Percentiles rank a stretch among this genome's conserved stretches.
These are phyloP conservation scores for Podilymbus podiceps DNA, from an alignment of 2,113 vertebrate species.

Conservation along the genomic window DNA sequence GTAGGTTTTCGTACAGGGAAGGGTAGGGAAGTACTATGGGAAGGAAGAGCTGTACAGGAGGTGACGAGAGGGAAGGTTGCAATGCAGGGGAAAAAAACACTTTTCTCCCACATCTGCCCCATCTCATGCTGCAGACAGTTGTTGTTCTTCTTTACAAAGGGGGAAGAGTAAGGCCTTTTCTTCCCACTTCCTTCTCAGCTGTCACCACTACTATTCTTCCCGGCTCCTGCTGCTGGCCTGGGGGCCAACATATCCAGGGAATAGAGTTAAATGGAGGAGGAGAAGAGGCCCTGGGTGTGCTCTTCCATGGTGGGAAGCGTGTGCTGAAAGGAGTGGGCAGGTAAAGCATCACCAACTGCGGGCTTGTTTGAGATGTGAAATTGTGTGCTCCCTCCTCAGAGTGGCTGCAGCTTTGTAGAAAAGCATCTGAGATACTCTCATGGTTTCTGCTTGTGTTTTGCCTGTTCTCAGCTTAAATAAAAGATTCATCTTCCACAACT, in stretches of 20 bases:
- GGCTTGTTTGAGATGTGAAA: background rate
- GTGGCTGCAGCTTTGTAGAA: background rate
- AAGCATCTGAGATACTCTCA: background rate
- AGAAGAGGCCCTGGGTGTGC: background rate
- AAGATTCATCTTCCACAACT: background rate
- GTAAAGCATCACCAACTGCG: background rate
- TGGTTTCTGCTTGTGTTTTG: background rate
- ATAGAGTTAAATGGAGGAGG: background rate
- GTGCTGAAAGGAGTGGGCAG: background rate
- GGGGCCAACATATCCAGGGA: background rate
- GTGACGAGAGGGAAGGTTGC: background rate
- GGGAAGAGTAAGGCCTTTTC: background rate
- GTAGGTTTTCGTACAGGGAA: background rate
- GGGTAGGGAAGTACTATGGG: background rate
- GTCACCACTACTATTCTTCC: background rate
- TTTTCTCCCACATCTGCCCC: background rate
- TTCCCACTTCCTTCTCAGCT: background rate
- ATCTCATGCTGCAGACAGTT: background rate
- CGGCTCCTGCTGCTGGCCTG: background rate
- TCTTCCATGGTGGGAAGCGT: accelerated
- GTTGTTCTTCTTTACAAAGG: background rate
- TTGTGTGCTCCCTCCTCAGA: background rate
- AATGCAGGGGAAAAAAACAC: background rate
- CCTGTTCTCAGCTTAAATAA: background rate
- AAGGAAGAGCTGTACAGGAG: background rate